A percentile compares a stretch with the other conserved stretches of the same genome.
phyloP scores from a whole-genome alignment of 2,888 invertebrate genomes.

The Didymodactylos carnosus region DNA sequence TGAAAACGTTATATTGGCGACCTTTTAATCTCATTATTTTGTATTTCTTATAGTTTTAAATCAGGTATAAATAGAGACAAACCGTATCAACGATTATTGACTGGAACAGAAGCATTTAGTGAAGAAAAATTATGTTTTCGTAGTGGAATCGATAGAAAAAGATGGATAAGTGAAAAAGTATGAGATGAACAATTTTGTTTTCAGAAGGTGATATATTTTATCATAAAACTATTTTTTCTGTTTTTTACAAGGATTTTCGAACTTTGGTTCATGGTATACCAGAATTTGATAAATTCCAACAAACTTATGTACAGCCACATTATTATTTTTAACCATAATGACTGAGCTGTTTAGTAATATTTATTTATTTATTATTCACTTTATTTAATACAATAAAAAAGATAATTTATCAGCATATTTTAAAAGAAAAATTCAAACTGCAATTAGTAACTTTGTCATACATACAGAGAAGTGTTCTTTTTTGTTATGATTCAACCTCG shows the following conservation, averaged over 20 bases:
- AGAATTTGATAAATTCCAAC: slow-evolving; percentile 30
- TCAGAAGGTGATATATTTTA: not conserved
- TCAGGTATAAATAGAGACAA: not conserved
- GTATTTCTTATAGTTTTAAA: not conserved
- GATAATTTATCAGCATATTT: too few relatives aligned
- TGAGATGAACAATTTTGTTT: not conserved
- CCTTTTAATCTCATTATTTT: too few relatives aligned
- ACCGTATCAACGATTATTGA: not conserved
- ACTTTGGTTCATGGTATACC: slow-evolving; percentile 31
- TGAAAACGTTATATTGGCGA: slow-evolving; percentile 2
- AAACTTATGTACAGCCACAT: slow-evolving; percentile 30
- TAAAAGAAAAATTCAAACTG: too few relatives aligned
- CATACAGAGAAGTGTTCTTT: too few relatives aligned
- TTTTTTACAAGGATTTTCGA: slow-evolving; percentile 26
- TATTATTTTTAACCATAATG: slow-evolving; percentile 8
- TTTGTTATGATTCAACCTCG: too few relatives aligned
- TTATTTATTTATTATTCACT: too few relatives aligned
- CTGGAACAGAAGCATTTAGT: slow-evolving; percentile 22
- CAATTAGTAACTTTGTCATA: too few relatives aligned
- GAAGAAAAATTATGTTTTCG: slow-evolving; percentile 26
- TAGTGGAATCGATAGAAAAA: slow-evolving; percentile 25
- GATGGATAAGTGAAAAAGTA: not conserved
- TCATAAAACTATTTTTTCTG: not conserved
- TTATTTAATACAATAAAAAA: too few relatives aligned
- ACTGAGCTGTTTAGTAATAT: too few relatives aligned